Evolutionary conservation across 2,797 vertebrate genomes (phyloP).

Genomic region (Pangasius mekongensis): DNA sequence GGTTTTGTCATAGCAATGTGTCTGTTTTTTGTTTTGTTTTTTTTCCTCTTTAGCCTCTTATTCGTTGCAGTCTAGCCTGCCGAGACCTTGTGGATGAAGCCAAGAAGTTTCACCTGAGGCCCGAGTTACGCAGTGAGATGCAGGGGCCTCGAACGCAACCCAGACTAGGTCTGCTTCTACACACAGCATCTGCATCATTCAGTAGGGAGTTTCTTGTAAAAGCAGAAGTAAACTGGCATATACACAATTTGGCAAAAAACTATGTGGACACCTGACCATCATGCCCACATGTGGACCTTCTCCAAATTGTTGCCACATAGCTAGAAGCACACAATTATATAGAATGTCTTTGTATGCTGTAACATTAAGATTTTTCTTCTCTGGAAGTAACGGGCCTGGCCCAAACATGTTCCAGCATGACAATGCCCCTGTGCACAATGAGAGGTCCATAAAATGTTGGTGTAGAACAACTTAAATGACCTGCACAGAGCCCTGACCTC

Average conservation of each 20-base stretch:
- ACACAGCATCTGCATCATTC: neutral
- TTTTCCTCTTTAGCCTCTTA: constrained; percentile 81
- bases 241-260: neutral
- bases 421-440: neutral
- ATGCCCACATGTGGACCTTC: neutral
- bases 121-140: constrained; percentile 96
- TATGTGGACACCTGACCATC: neutral
- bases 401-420: neutral
- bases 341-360: neutral
- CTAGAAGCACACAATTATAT: neutral
- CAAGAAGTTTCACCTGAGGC: constrained; percentile 97
- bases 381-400: neutral
- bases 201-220: neutral
- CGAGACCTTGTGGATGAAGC: constrained; percentile 98
- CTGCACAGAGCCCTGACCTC: neutral
- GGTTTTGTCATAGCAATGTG: neutral
- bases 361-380: neutral
- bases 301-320: neutral
- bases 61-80: constrained; percentile 94
- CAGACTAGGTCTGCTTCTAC: constrained; percentile 79
- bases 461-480: neutral
- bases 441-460: neutral
- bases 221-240: neutral
- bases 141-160: constrained; percentile 95
- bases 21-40: constrained; percentile 18